Evolutionary conservation across 2,113 vertebrate species (phyloP).

Genomic region (Orycteropus afer): DNA sequence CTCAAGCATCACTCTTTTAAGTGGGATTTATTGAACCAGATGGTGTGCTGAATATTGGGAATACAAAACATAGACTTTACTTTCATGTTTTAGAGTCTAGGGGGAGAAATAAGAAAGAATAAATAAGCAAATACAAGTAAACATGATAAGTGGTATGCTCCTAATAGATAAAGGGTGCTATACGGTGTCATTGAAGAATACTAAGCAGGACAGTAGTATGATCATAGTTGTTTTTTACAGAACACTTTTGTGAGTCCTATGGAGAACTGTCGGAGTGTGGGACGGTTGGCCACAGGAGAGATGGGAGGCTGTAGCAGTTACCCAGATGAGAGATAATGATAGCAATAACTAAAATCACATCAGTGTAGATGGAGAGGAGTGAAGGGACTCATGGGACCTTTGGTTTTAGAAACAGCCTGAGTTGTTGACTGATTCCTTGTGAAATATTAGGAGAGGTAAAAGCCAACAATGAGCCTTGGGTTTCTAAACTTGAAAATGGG

Average conservation of each 20-base stretch:
- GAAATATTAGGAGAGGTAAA: background rate
- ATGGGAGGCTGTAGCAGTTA: background rate
- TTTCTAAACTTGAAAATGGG: background rate
- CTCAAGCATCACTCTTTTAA: constrained; percentile 68
- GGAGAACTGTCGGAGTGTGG: background rate
- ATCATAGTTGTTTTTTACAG: background rate
- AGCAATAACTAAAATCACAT: background rate
- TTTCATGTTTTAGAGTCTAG: background rate
- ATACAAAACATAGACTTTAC: background rate
- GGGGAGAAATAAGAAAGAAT: background rate
- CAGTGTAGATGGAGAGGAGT: background rate
- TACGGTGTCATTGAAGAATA: background rate
- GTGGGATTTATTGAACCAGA: constrained; percentile 63
- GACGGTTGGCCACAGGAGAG: background rate
- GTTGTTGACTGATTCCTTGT: background rate
- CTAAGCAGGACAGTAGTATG: background rate
- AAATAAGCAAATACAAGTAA: constrained; percentile 38
- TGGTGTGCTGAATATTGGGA: constrained; percentile 23
- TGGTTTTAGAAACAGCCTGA: background rate
- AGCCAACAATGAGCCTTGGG: background rate
- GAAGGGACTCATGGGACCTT: background rate
- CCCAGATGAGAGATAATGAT: background rate
- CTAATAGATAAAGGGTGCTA: background rate
- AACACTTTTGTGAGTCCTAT: background rate
- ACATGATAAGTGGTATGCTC: background rate